These are phyloP conservation scores for Crossocerus cetratus DNA, from an alignment of 2,888 invertebrate genomes.

Conservation along the genomic window DNA sequence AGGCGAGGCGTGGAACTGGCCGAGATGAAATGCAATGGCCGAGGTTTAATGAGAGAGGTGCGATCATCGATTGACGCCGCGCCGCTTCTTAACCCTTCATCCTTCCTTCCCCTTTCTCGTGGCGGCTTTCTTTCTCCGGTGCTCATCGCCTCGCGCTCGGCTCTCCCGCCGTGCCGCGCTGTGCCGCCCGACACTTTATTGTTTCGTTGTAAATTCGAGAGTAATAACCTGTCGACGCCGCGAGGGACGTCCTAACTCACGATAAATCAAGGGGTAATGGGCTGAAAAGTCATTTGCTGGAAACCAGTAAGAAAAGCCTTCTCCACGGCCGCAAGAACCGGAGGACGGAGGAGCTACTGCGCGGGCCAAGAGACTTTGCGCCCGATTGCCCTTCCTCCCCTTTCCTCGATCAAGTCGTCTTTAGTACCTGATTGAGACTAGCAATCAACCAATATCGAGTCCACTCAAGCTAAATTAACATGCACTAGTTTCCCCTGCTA, in stretches of 20 bases:
- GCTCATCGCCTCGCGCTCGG: not conserved
- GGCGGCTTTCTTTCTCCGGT: not conserved
- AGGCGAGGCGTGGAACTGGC: not conserved
- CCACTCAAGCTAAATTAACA: no score
- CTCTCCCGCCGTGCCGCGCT: no score
- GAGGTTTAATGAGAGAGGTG: slow-evolving; percentile 7
- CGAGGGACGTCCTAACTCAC: slow-evolving; percentile 10
- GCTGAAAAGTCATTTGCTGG: slow-evolving; percentile 11
- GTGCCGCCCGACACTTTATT: not conserved
- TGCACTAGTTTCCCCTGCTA: no score
- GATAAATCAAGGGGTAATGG: slow-evolving; percentile 28
- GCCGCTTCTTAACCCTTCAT: not conserved
- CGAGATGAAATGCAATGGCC: not conserved
- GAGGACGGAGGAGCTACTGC: slow-evolving; percentile 33
- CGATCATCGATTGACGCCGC: slow-evolving; percentile 2
- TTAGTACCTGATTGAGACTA: no score
- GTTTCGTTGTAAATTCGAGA: slow-evolving; percentile 6
- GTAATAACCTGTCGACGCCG: slow-evolving; percentile 12
- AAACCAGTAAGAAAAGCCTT: not conserved
- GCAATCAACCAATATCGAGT: no score
- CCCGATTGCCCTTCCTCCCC: not conserved
- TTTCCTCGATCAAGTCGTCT: no score
- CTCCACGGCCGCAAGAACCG: slow-evolving; percentile 10
- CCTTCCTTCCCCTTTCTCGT: not conserved
- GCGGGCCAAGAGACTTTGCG: slow-evolving; percentile 55